Conservation (phyloP, 2,113 vertebrate genomes). For the Trochalopteron elliotii region DNA sequence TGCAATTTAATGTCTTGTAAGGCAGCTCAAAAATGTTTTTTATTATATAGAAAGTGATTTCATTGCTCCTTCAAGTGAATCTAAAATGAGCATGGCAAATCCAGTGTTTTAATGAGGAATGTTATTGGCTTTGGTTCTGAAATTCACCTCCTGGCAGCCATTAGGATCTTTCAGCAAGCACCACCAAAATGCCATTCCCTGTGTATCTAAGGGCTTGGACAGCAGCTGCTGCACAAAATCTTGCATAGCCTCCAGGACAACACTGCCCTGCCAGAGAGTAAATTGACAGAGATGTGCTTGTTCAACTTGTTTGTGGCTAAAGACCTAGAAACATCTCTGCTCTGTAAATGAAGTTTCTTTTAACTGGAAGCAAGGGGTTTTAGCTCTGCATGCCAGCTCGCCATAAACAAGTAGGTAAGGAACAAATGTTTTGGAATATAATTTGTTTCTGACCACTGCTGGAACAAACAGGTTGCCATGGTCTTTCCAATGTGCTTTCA, state of each 20-base stretch:
- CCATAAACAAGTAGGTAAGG: background rate
- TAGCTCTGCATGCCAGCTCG: background rate
- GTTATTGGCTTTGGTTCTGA: background rate
- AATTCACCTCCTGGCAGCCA: background rate
- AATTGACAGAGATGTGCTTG: background rate
- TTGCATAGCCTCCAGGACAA: background rate
- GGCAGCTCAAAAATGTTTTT: background rate
- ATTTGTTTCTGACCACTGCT: background rate
- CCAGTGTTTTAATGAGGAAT: background rate
- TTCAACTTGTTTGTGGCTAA: background rate
- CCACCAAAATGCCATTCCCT: background rate
- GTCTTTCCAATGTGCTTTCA: background rate
- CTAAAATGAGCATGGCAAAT: background rate
- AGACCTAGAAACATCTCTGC: background rate
- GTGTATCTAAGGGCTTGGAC: background rate
- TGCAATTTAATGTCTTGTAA: background rate
- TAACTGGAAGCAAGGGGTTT: background rate
- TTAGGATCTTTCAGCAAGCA: background rate
- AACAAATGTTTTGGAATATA: background rate
- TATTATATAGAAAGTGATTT: background rate
- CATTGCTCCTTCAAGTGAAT: background rate
- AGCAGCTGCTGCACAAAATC: background rate
- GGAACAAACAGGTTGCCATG: background rate
- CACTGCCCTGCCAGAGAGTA: background rate
- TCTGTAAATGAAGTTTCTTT: background rate